phyloP scores from a whole-genome alignment of 2,113 vertebrate species.

The Aythya baeri region DNA sequence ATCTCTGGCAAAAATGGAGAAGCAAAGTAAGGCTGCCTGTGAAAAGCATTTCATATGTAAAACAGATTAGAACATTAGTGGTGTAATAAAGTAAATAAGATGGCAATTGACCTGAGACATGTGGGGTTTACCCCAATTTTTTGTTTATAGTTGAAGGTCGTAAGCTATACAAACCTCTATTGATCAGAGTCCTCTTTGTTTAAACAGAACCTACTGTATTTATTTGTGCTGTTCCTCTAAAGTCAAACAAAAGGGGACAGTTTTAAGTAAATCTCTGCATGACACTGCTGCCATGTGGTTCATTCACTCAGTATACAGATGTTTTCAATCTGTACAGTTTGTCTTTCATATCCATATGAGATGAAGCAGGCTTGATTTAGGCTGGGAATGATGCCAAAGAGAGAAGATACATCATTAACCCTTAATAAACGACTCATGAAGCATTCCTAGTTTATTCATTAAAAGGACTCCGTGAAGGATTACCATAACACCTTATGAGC shows the following conservation, averaged over 20 bases:
- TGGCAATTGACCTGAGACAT: slow-evolving; percentile 78
- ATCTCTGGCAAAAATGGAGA: not conserved
- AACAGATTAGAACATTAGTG: slow-evolving; percentile 73
- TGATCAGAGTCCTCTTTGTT: slow-evolving; percentile 81
- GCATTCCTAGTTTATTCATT: slow-evolving; percentile 50
- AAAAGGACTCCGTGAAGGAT: slow-evolving; percentile 38
- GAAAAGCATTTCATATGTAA: slow-evolving; percentile 66
- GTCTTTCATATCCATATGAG: slow-evolving; percentile 83
- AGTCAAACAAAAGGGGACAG: slow-evolving; percentile 82
- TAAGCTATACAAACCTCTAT: slow-evolving; percentile 82
- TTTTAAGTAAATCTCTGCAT: slow-evolving; percentile 75
- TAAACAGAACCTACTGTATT: slow-evolving; percentile 84
- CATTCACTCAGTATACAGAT: slow-evolving; percentile 82
- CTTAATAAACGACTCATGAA: slow-evolving; percentile 63
- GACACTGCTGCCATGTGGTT: slow-evolving; percentile 78
- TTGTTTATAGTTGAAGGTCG: slow-evolving; percentile 80
- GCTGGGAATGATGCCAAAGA: slow-evolving; percentile 86
- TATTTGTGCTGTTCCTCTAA: slow-evolving; percentile 77
- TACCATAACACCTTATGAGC: slow-evolving; percentile 7
- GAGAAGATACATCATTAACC: slow-evolving; percentile 84
- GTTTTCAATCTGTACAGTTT: slow-evolving; percentile 87
- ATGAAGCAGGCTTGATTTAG: slow-evolving; percentile 84
- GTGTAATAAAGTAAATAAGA: slow-evolving; percentile 77
- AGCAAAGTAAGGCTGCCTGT: slow-evolving; percentile 13
- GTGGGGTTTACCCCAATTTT: slow-evolving; percentile 79